Conservation (phyloP, 2,113 vertebrate genomes). For the Shinisaurus crocodilurus region DNA sequence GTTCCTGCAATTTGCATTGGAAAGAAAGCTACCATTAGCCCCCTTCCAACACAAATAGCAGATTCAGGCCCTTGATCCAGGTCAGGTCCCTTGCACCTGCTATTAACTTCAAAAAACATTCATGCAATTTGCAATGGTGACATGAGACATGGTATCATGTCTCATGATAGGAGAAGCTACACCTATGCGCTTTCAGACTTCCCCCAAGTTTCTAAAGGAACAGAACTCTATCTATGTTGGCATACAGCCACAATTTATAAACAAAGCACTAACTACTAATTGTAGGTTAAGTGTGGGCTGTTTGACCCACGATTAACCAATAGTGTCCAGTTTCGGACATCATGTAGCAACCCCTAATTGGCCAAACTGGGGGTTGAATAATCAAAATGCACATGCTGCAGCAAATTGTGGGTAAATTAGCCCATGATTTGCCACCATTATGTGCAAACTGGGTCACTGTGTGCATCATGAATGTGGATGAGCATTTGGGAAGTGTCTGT, state of each 20-base stretch:
- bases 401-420: too few relatives aligned
- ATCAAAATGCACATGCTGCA: too few relatives aligned
- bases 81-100: background rate
- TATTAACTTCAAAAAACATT: background rate
- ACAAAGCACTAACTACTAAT: too few relatives aligned
- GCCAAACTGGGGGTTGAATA: too few relatives aligned
- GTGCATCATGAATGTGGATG: background rate
- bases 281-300: too few relatives aligned
- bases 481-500: background rate
- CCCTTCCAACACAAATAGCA: background rate
- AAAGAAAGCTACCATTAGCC: background rate
- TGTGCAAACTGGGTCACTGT: background rate
- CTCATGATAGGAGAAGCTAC: background rate
- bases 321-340: too few relatives aligned
- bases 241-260: background rate
- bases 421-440: too few relatives aligned
- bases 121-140: background rate
- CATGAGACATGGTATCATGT: background rate
- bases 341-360: too few relatives aligned
- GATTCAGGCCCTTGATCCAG: background rate
- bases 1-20: background rate
- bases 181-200: background rate
- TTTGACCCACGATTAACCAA: too few relatives aligned
- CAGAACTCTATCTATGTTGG: background rate
- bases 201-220: background rate